phyloP scores from a whole-genome alignment of 2,113 vertebrate genomes.

The Mellivora capensis region DNA sequence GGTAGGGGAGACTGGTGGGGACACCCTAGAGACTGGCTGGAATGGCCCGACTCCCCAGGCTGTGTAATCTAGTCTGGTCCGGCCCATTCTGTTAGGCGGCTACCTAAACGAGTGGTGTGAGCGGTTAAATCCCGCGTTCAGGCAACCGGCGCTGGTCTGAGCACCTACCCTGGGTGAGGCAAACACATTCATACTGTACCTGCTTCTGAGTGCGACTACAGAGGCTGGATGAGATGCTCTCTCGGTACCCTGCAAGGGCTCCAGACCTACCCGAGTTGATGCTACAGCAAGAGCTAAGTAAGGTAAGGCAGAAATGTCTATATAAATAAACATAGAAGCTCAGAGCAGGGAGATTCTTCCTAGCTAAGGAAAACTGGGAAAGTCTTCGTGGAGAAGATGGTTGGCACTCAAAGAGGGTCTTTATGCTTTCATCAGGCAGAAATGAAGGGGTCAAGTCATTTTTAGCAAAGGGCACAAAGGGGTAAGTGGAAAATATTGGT shows the following conservation, averaged over 20 bases:
- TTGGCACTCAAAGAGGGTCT: neutral
- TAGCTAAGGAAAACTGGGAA: neutral
- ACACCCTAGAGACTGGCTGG: neutral
- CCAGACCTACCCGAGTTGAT: neutral
- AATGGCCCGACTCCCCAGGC: neutral
- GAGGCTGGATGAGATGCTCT: neutral
- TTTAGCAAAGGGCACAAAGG: neutral
- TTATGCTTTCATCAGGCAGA: neutral
- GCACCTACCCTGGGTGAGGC: neutral
- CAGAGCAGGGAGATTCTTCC: neutral
- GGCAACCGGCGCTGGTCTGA: neutral
- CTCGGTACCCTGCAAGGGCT: neutral
- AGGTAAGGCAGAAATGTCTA: neutral
- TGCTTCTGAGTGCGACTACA: neutral
- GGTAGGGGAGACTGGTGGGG: neutral
- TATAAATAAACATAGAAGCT: neutral
- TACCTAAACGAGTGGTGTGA: neutral
- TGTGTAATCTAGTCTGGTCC: neutral
- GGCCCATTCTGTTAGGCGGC: neutral
- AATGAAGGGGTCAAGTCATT: neutral
- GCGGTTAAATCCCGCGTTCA: neutral
- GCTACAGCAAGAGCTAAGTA: neutral
- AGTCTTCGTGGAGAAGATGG: neutral
- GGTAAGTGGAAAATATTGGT: neutral
- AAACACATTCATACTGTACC: neutral